Conservation (phyloP, 2,888 invertebrate genomes). For the Drosophila differens region DNA sequence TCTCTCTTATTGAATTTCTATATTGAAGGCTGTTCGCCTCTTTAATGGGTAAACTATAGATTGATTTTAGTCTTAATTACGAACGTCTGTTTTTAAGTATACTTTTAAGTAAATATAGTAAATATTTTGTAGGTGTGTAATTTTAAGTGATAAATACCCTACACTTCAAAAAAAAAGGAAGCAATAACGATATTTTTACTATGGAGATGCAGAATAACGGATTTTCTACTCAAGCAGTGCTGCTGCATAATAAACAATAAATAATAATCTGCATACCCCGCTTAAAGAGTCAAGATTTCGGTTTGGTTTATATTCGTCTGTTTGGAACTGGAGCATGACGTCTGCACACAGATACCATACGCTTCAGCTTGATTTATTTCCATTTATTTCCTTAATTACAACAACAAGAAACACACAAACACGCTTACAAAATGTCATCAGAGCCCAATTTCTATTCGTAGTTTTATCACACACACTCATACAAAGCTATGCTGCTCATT, state of each 20-base stretch:
- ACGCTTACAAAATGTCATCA: conserved; percentile 12
- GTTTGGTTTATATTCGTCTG: conserved; percentile 2
- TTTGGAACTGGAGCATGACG: conserved; percentile 41
- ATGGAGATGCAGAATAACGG: not conserved
- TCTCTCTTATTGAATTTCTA: conserved; percentile 9
- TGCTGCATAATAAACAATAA: not conserved
- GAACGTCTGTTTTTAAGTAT: not conserved
- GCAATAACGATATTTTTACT: not conserved
- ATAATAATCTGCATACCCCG: not conserved
- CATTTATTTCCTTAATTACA: conserved; percentile 23
- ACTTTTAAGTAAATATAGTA: not conserved
- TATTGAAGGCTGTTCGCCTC: conserved; percentile 6
- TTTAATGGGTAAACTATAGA: conserved; percentile 12
- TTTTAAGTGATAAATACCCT: not conserved
- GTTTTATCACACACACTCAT: not conserved
- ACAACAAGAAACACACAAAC: not conserved
- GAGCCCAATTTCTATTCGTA: conserved; percentile 15
- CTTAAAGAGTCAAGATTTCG: not conserved
- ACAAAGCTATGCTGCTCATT: conserved; percentile 28
- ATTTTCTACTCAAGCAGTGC: not conserved
- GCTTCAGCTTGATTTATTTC: conserved; percentile 33
- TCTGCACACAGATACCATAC: conserved; percentile 12
- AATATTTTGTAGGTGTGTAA: not conserved
- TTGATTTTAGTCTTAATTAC: conserved; percentile 21
- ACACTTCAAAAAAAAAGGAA: not conserved